These are phyloP conservation scores for Loxodonta africana DNA, from an alignment of 2,113 vertebrate genomes.

Conservation along the genomic window DNA sequence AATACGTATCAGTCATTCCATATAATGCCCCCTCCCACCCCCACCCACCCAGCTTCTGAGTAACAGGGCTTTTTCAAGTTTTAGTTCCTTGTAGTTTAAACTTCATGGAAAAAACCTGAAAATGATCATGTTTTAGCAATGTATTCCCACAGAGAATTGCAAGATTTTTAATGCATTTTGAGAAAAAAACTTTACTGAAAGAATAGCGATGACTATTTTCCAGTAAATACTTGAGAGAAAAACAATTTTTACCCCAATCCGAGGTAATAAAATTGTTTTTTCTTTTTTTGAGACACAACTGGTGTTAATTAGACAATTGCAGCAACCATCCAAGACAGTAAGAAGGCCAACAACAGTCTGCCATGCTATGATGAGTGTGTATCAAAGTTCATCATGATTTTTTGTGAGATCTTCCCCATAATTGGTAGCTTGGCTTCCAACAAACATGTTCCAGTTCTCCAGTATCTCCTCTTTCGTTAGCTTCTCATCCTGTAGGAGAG, in stretches of 20 bases:
- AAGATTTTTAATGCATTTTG: slow-evolving; percentile 51
- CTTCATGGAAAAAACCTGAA: not conserved
- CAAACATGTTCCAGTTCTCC: slow-evolving; percentile 99
- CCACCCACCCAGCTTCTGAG: not conserved
- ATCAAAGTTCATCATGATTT: slow-evolving; percentile 97
- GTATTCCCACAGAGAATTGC: not conserved
- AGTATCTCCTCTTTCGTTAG: slow-evolving; percentile 97
- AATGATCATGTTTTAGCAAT: slow-evolving; percentile 29
- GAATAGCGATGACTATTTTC: slow-evolving; percentile 62
- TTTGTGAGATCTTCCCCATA: slow-evolving; percentile 98
- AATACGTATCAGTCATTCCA: slow-evolving; percentile 41
- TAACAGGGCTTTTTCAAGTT: slow-evolving; percentile 62
- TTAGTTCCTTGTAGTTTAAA: slow-evolving; percentile 49
- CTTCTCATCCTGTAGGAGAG: slow-evolving; percentile 92
- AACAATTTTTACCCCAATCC: slow-evolving; percentile 55
- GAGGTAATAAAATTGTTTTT: slow-evolving; percentile 83
- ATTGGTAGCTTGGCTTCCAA: slow-evolving; percentile 99
- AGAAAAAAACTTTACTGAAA: slow-evolving; percentile 61
- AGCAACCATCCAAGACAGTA: slow-evolving; percentile 49
- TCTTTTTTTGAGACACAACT: slow-evolving; percentile 71
- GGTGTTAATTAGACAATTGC: slow-evolving; percentile 69
- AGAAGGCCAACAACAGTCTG: slow-evolving; percentile 2
- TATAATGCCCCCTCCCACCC: too few species aligned
- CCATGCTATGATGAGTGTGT: slow-evolving; percentile 3
- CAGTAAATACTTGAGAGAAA: slow-evolving; percentile 73